Conservation (phyloP, 2,888 invertebrate genomes). For the Apotomis turbidana region DNA sequence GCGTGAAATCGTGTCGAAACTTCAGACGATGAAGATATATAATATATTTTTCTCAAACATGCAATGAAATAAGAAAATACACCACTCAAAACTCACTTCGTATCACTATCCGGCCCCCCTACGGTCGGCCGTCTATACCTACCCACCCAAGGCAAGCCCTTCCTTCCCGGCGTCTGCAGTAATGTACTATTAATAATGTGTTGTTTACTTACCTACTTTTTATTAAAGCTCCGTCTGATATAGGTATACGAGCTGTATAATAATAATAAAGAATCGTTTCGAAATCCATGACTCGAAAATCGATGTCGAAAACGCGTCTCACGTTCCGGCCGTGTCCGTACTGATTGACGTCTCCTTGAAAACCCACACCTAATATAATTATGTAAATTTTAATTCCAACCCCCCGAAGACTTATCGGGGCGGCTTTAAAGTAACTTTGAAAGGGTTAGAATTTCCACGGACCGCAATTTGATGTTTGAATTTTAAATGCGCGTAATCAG, state of each 20-base stretch:
- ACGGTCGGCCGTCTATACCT: no score
- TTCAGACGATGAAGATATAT: no score
- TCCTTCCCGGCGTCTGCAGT: no score
- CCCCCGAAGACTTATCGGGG: constrained; percentile 39
- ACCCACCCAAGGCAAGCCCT: no score
- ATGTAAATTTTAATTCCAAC: constrained; percentile 59
- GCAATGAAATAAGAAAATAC: no score
- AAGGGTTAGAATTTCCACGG: constrained; percentile 37
- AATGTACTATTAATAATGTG: no score
- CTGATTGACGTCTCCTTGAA: constrained; percentile 38
- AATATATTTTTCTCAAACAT: no score
- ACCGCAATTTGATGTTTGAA: constrained; percentile 29
- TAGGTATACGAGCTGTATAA: neutral
- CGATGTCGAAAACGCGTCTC: constrained; percentile 41
- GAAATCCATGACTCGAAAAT: neutral
- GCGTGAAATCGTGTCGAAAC: no score
- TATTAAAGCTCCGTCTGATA: neutral
- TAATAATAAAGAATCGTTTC: neutral
- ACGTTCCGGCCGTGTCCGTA: constrained; percentile 46
- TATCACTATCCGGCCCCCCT: no score
- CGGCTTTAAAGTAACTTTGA: constrained; percentile 36
- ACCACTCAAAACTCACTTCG: no score
- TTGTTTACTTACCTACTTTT: neutral
- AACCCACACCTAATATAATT: constrained; percentile 51
- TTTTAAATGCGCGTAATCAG: constrained; percentile 16